Evolutionary conservation across 2,888 invertebrate species (phyloP), one percentile per base, ranked within the genome.

Genomic region (Carcina quercana): DNA sequence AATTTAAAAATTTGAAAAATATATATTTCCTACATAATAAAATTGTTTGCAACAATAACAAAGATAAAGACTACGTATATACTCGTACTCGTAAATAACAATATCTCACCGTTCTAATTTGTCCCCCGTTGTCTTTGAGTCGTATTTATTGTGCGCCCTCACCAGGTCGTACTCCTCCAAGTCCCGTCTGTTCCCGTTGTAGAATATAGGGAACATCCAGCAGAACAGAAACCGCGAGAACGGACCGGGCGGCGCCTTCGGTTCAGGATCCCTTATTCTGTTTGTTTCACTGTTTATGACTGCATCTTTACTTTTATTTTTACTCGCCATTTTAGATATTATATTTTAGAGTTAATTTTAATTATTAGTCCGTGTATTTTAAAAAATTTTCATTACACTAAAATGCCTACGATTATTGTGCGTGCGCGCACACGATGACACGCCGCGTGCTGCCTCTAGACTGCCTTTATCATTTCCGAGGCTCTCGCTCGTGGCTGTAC

Each of bases 191-290:
- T 89, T 88, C 1, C 95, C 95, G 57, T 88, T 88, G 47, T 87
- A 88, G 70, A 94, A 94, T 51, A 93, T 74, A 3, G 89, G 90
- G 54, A 92, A 79, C 33, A 93, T 90, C 89, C 94, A 95, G 71
- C 89, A 88, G 69, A 89, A 91, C 26, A 88, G 68, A 15, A 91
- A 61, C 36, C 90, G 82, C 2, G 91, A 89, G 5, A 92, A 49
- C 4, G 86, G 46, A 7, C 66, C 59, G 0, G 83, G 82, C 0
- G 59, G 43, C n/a, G 47, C 38, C 38, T 74, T 75, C 27, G 59
- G 13, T 42, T 2, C 43, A 35, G 10, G 42, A 15, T 47, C 12
- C 32, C 34, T 53, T 47, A 17, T 13, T 37, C 51, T 50, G 11
- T 46, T 30, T 26, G 15, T 6, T 13, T 43, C 25, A 48, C 26